These are phyloP conservation scores for Artemia sinica DNA, from an alignment of 2,888 invertebrate genomes.

Conservation along the genomic window DNA sequence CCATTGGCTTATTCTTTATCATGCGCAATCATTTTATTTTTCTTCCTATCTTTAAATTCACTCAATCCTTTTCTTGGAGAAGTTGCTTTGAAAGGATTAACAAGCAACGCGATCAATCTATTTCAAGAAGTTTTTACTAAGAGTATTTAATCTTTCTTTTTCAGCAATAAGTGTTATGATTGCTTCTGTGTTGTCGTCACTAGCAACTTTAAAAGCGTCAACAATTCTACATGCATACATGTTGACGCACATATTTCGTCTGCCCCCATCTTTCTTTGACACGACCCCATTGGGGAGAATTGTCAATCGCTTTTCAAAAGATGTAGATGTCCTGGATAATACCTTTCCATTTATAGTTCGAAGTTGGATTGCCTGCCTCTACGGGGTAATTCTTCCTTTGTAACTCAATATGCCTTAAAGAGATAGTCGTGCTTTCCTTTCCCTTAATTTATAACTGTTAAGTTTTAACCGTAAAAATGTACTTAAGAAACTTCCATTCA, in stretches of 20 bases:
- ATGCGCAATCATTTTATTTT: too few species aligned
- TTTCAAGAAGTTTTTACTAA: too few species aligned
- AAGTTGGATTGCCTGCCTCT: constrained; percentile 27
- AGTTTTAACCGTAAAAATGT: too few species aligned
- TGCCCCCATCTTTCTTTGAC: constrained; percentile 57
- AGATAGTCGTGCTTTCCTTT: constrained; percentile 20
- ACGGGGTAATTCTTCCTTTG: constrained; percentile 26
- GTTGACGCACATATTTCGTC: constrained; percentile 27
- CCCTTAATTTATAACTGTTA: constrained; percentile 27
- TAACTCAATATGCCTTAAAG: constrained; percentile 26
- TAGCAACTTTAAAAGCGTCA: constrained; percentile 20
- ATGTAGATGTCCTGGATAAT: constrained; percentile 28
- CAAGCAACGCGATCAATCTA: too few species aligned
- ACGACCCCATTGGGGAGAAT: constrained; percentile 51
- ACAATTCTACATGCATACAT: constrained; percentile 21
- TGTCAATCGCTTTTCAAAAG: constrained; percentile 36
- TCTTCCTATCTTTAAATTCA: too few species aligned
- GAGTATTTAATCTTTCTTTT: neutral
- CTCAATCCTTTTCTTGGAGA: too few species aligned
- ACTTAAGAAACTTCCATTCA: too few species aligned
- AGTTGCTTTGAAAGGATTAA: too few species aligned
- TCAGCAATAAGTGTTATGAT: constrained; percentile 19
- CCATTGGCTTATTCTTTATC: too few species aligned
- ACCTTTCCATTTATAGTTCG: constrained; percentile 26
- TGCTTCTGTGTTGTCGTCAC: constrained; percentile 20